Percentiles rank a stretch among this genome's conserved stretches.
Conservation (phyloP, 2,113 vertebrate genomes). For the Odocoileus hemionus region DNA sequence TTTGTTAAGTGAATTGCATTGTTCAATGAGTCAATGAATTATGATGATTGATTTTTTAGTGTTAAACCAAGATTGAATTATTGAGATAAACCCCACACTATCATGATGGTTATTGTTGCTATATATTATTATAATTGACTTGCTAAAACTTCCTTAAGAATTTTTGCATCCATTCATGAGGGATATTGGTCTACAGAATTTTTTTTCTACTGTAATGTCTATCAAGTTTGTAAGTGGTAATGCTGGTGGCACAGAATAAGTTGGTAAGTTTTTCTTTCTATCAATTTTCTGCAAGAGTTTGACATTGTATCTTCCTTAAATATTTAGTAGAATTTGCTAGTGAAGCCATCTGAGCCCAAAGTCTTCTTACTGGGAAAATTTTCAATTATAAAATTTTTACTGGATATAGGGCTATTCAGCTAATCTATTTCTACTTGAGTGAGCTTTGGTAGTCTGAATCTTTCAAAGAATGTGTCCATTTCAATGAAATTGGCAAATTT, state of each 20-base stretch:
- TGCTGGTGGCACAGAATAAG: not conserved
- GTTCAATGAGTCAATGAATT: not conserved
- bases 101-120: not conserved
- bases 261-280: not conserved
- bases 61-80: not conserved
- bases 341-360: not conserved
- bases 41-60: not conserved
- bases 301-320: not conserved
- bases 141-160: not conserved
- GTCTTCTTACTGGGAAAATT: not conserved
- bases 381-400: not conserved
- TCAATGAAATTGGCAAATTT: not conserved
- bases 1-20: not conserved
- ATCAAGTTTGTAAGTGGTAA: not conserved
- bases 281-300: not conserved
- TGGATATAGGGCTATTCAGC: not conserved
- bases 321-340: not conserved
- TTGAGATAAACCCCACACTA: not conserved
- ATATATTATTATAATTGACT: not conserved
- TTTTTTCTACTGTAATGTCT: not conserved
- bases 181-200: not conserved
- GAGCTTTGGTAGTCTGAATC: not conserved
- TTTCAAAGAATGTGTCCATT: not conserved
- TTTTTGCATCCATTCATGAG: not conserved
- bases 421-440: not conserved